Percentiles rank a stretch among this genome's conserved stretches.
These are phyloP conservation scores for Nibea albiflora DNA, from an alignment of 2,113 vertebrate species.

Conservation along the genomic window DNA sequence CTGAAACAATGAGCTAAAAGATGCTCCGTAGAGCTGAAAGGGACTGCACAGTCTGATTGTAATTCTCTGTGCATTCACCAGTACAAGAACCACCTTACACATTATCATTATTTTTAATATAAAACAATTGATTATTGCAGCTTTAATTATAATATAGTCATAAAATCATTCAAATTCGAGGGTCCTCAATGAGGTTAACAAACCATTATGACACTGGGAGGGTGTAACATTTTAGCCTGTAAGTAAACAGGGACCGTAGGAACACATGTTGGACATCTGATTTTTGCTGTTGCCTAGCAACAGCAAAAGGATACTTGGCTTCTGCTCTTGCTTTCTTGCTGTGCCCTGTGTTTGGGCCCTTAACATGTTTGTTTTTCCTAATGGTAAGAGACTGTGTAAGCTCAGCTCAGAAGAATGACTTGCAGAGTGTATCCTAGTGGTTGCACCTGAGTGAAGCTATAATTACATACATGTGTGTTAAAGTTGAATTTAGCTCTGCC, in stretches of 20 bases:
- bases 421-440: neutral
- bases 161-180: neutral
- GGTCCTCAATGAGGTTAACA: neutral
- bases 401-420: neutral
- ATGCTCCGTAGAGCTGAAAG: neutral
- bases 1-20: neutral
- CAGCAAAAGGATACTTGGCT: constrained; percentile 15
- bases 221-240: neutral
- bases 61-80: neutral
- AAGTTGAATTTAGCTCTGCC: neutral
- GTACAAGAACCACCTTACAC: neutral
- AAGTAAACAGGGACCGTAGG: neutral
- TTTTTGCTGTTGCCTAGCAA: constrained; percentile 37
- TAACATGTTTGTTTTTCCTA: neutral
- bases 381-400: neutral
- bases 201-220: neutral
- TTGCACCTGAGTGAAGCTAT: constrained; percentile 12
- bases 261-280: constrained; percentile 7
- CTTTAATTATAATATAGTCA: neutral
- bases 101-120: neutral
- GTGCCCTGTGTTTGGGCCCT: neutral
- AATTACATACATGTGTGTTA: neutral
- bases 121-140: neutral
- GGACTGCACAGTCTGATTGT: neutral
- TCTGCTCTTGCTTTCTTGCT: neutral